phyloP scores from a whole-genome alignment of 2,888 invertebrate genomes.

The Gryllus longicercus region DNA sequence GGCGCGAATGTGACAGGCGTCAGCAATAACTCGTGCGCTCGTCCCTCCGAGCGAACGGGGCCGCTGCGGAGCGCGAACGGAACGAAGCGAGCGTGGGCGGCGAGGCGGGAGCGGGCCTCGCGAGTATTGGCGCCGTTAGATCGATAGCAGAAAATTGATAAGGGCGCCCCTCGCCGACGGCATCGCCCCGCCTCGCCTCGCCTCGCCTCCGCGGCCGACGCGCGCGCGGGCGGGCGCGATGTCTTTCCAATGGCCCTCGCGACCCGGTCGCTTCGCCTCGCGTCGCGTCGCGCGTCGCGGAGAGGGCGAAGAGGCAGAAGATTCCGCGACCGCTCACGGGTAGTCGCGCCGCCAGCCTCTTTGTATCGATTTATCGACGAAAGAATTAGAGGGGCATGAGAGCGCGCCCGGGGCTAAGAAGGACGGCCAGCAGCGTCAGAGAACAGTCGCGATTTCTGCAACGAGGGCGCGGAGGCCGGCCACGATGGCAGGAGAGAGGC shows the following conservation, averaged over 20 bases:
- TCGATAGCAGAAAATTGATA: slow-evolving; percentile 17
- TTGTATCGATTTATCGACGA: slow-evolving; percentile 36
- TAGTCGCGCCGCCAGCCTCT: slow-evolving; percentile 11
- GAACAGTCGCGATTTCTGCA: not conserved
- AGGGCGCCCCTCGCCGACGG: not conserved
- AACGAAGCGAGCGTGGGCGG: not conserved
- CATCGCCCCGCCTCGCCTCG: not conserved
- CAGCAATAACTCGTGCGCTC: not conserved
- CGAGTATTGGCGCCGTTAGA: slow-evolving; percentile 2
- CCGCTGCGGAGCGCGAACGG: not conserved
- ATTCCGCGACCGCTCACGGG: not conserved
- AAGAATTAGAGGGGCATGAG: slow-evolving; percentile 34
- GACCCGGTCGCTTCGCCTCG: not conserved
- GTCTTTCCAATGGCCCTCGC: slow-evolving; percentile 11
- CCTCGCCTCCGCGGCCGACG: not conserved
- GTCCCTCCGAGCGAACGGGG: not conserved
- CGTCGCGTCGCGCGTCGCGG: not conserved
- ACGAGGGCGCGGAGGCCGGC: not conserved
- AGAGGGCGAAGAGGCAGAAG: not conserved
- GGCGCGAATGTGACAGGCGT: not conserved
- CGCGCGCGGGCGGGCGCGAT: not conserved
- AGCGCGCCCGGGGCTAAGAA: not conserved
- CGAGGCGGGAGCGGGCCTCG: not conserved
- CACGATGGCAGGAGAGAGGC: no score
- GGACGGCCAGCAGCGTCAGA: not conserved